Conservation (phyloP, 2,888 invertebrate genomes). For the Pyrochroa serraticornis region DNA sequence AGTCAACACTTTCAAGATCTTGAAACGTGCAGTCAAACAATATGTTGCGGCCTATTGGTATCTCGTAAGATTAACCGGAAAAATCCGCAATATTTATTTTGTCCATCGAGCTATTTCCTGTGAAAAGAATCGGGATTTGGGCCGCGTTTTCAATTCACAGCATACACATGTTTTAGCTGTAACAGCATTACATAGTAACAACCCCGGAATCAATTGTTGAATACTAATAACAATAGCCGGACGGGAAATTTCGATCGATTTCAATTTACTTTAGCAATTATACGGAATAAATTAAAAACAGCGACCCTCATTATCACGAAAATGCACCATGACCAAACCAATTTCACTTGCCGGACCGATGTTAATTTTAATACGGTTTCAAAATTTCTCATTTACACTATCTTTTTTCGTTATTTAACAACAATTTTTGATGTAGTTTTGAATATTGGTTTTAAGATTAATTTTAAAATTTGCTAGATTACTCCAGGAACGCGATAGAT, state of each 20-base stretch:
- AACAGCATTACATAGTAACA: not conserved
- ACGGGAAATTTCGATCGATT: constrained; percentile 20
- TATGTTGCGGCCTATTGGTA: too few species aligned
- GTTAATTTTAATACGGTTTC: not conserved
- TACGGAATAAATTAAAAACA: constrained; percentile 17
- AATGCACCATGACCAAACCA: constrained; percentile 15
- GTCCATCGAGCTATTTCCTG: too few species aligned
- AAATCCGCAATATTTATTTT: too few species aligned
- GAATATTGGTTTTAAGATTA: not conserved
- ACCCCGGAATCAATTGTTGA: constrained; percentile 21
- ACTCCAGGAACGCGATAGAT: constrained; percentile 19
- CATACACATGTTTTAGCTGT: not conserved
- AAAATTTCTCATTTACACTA: too few species aligned
- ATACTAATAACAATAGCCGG: constrained; percentile 17
- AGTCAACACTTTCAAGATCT: too few species aligned
- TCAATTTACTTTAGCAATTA: constrained; percentile 23
- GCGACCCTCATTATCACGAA: constrained; percentile 15
- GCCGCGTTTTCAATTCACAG: too few species aligned
- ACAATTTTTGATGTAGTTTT: not conserved
- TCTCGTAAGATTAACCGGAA: too few species aligned
- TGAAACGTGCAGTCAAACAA: too few species aligned
- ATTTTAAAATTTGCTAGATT: not conserved
- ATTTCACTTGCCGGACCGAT: constrained; percentile 1
- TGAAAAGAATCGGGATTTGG: too few species aligned
- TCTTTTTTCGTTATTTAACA: too few species aligned